phyloP scores from a whole-genome alignment of 2,888 invertebrate genomes.

The Synergus laeviventris region DNA sequence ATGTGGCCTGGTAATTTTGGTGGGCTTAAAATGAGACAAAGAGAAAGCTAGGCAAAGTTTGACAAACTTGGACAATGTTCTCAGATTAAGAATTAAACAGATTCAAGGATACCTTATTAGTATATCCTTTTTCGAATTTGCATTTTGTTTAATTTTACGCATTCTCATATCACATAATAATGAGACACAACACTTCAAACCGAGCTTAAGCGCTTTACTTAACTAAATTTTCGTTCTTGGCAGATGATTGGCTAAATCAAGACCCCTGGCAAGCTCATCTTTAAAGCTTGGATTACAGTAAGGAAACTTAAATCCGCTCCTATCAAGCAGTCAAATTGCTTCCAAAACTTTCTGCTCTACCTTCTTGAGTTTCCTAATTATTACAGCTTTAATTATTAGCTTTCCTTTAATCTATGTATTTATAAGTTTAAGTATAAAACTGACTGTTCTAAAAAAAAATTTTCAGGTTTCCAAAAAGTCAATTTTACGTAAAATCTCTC shows the following conservation, averaged over 20 bases:
- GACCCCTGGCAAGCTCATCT: slow-evolving; percentile 30
- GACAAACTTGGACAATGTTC: accelerated
- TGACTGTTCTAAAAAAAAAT: not conserved
- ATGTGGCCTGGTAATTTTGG: not conserved
- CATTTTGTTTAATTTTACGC: not conserved
- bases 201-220: slow-evolving; percentile 7
- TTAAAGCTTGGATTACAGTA: slow-evolving; percentile 36
- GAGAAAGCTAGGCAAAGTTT: not conserved
- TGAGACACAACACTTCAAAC: slow-evolving; percentile 3
- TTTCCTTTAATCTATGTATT: not conserved
- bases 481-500: not conserved
- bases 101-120: not conserved
- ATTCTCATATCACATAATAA: not conserved
- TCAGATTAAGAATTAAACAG: not conserved
- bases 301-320: slow-evolving; percentile 28
- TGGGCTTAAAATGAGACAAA: no score
- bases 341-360: slow-evolving; percentile 20
- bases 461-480: not conserved
- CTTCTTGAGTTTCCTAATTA: slow-evolving; percentile 17
- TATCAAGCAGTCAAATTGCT: slow-evolving; percentile 30
- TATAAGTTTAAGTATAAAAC: not conserved
- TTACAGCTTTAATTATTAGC: slow-evolving; percentile 27
- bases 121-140: not conserved
- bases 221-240: slow-evolving; percentile 17
- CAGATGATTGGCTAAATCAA: slow-evolving; percentile 27